phyloP scores from a whole-genome alignment of 2,888 invertebrate species.

The Orthosia gracilis region DNA sequence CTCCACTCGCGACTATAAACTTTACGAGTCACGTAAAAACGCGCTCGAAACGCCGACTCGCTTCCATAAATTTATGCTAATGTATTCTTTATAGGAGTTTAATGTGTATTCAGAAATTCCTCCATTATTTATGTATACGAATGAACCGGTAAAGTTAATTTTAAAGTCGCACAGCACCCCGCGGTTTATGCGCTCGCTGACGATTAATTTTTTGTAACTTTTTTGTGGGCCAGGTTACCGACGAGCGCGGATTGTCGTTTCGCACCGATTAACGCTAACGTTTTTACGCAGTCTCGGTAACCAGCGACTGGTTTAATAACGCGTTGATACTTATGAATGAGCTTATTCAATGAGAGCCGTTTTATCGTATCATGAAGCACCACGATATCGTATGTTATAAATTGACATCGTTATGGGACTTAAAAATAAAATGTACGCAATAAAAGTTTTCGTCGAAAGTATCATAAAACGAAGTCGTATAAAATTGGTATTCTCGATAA shows the following conservation, averaged over 20 bases:
- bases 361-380: conserved; percentile 68
- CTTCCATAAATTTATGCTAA: conserved; percentile 91
- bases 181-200: conserved; percentile 83
- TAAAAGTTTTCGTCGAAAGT: conserved; percentile 85
- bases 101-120: conserved; percentile 91
- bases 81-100: conserved; percentile 92
- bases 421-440: conserved; percentile 81
- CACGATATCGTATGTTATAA: conserved; percentile 74
- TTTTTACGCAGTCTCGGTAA: conserved; percentile 71
- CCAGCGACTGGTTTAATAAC: conserved; percentile 72
- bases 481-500: conserved; percentile 84
- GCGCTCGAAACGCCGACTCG: conserved; percentile 90
- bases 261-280: conserved; percentile 77
- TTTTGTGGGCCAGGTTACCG: conserved; percentile 80
- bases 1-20: conserved; percentile 91
- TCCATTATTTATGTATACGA: conserved; percentile 91
- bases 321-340: conserved; percentile 73
- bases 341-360: conserved; percentile 70
- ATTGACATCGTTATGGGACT: conserved; percentile 78
- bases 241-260: conserved; percentile 77
- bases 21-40: conserved; percentile 92
- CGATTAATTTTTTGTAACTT: conserved; percentile 83
- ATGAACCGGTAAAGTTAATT: conserved; percentile 91
- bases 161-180: conserved; percentile 88
- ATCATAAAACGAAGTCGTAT: conserved; percentile 84